Percentiles rank a stretch among this genome's conserved stretches.
phyloP scores from a whole-genome alignment of 2,888 invertebrate genomes.

The Allacma fusca region DNA sequence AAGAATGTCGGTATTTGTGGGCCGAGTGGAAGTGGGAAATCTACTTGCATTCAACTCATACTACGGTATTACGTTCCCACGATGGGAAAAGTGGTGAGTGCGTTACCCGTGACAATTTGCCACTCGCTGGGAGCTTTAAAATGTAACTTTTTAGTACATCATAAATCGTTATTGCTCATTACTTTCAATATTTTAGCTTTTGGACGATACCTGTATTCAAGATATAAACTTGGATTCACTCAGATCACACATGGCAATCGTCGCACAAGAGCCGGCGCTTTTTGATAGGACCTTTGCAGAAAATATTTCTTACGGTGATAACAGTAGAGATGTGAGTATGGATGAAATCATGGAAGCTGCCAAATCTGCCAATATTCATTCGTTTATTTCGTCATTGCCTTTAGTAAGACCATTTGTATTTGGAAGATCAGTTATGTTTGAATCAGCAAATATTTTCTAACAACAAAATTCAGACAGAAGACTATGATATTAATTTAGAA shows the following conservation, averaged over 20 bases:
- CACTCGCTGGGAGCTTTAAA: no score
- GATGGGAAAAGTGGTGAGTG: slow-evolving; percentile 69
- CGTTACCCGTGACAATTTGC: neutral
- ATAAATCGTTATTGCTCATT: no score
- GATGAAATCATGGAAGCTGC: slow-evolving; percentile 49
- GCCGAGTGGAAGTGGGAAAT: slow-evolving; percentile 83
- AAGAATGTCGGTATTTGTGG: slow-evolving; percentile 77
- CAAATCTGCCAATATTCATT: slow-evolving; percentile 48
- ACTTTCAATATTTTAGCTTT: slow-evolving; percentile 25
- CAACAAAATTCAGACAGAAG: no score
- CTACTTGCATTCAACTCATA: slow-evolving; percentile 82
- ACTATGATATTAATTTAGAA: no score
- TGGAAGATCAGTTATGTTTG: no score
- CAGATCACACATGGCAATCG: slow-evolving; percentile 41
- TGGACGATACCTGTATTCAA: slow-evolving; percentile 45
- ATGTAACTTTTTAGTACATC: no score
- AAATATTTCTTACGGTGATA: slow-evolving; percentile 53
- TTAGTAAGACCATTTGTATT: slow-evolving; percentile 60
- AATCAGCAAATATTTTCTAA: no score
- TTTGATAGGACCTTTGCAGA: slow-evolving; percentile 53
- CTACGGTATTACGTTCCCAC: slow-evolving; percentile 84
- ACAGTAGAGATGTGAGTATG: slow-evolving; percentile 39
- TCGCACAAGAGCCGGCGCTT: slow-evolving; percentile 46
- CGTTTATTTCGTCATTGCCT: slow-evolving; percentile 68
- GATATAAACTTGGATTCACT: slow-evolving; percentile 29